A percentile compares a stretch with the other conserved stretches of the same genome.
Conservation (phyloP, 1,140 invertebrate species). For the Pseudoatta argentina region DNA sequence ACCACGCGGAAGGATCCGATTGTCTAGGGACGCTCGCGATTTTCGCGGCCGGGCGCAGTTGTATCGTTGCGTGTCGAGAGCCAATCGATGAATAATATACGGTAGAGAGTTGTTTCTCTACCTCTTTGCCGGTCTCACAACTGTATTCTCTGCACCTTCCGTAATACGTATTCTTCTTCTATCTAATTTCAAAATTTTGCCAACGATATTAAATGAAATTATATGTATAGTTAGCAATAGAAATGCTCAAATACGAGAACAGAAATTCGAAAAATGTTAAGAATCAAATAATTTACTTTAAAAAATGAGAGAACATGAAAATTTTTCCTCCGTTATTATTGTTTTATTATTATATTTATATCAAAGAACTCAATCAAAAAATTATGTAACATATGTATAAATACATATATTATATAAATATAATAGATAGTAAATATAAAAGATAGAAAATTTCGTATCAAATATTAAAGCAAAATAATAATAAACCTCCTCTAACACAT, state of each 20-base stretch:
- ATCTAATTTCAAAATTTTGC: background rate
- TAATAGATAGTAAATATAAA: background rate
- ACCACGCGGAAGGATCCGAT: slow-evolving; percentile 32
- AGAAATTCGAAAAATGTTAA: background rate
- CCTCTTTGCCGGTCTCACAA: background rate
- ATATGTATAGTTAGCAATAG: background rate
- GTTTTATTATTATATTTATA: background rate
- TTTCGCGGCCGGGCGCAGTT: slow-evolving; percentile 14
- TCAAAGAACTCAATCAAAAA: background rate
- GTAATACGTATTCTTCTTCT: background rate
- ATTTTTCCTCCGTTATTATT: background rate
- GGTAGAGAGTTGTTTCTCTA: slow-evolving; percentile 1
- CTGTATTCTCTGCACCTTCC: background rate
- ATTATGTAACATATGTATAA: background rate
- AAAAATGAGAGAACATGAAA: background rate
- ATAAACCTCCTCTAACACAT: slow-evolving; percentile 15
- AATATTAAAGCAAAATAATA: slow-evolving; percentile 15
- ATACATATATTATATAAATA: background rate
- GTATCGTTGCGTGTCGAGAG: slow-evolving; percentile 32
- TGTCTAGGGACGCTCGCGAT: slow-evolving; percentile 38
- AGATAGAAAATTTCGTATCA: background rate
- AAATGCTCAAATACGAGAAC: background rate
- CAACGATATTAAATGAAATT: background rate
- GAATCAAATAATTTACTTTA: background rate
- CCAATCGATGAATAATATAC: slow-evolving; percentile 49